Evolutionary conservation across 2,113 vertebrate genomes (phyloP), one percentile per base, ranked within the genome.

Genomic region (Brachyhypopomus occidentalis): DNA sequence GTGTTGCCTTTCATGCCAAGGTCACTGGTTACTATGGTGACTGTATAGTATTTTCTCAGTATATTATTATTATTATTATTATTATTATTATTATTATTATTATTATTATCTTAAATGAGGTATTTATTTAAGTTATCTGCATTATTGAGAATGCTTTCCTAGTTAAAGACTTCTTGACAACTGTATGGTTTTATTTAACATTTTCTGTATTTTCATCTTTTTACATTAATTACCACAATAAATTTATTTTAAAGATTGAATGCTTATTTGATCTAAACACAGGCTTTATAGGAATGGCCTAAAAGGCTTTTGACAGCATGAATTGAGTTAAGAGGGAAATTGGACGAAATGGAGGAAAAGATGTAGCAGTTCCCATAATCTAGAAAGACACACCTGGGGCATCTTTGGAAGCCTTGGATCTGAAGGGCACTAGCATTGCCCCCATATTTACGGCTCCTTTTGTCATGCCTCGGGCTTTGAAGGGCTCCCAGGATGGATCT

Each of bases 391-490:
- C 85, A 86, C 34, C 73, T 75, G 19, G 67, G 56, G 81, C 67
- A 83, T 83, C 70, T 78, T 77, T 34, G 63, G 12, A 78, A 79
- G 36, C 45, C n/a, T 82, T 79, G 72, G 58, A 83, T 80, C 34
- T 79, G 82, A 82, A 74, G 85, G 80, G 84, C 72, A 75, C 82
- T 77, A 83, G 79, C 70, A 79, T 84, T 84, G 84, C 83, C 71
- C 76, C 85, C 80, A 62, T 69, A 83, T 88, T 88, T 86, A 76
- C 77, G 76, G 23, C 77, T 56, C 79, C 63, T 78, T 86, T 85
- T 84, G 78, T 84, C 25, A 87, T 60, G 3, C 60, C 64, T 59
- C 82, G 77, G 78, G 59, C 80, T 90, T 89, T 86, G 84, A 88
- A 83, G 79, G 63, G 72, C 80, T 88, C 85, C 84, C 86, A 88